Evolutionary conservation across 2,888 invertebrate species (phyloP).

Genomic region (Sesia bembeciformis): DNA sequence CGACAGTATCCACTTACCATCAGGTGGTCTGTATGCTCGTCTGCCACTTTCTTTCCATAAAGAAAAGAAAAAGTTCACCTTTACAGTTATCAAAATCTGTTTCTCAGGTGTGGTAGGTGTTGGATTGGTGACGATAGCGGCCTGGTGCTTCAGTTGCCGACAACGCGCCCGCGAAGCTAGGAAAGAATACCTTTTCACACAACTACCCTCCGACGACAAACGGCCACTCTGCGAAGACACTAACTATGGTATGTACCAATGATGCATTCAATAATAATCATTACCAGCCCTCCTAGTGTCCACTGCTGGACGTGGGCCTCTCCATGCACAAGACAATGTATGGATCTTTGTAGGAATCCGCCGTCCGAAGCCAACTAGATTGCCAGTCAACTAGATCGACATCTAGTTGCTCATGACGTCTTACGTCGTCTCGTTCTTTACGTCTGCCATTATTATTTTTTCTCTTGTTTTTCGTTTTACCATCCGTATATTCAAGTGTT

Average conservation of each 20-base stretch:
- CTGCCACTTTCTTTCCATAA: too few species aligned
- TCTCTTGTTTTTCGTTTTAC: too few species aligned
- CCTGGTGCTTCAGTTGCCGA: conserved; percentile 73
- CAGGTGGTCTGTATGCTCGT: too few species aligned
- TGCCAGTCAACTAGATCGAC: too few species aligned
- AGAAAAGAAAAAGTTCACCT: neutral
- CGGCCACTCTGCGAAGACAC: conserved; percentile 39
- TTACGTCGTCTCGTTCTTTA: too few species aligned
- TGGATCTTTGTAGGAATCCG: neutral
- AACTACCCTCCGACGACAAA: conserved; percentile 72
- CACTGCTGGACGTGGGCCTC: neutral
- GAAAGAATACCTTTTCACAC: conserved; percentile 73
- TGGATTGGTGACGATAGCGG: conserved; percentile 59
- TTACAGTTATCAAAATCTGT: neutral
- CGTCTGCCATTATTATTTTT: too few species aligned
- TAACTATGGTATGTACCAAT: conserved; percentile 23
- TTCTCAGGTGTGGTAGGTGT: conserved; percentile 72
- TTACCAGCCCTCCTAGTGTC: neutral
- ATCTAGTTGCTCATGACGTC: too few species aligned
- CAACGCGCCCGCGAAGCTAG: conserved; percentile 46
- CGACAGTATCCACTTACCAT: too few species aligned
- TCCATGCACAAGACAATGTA: neutral
- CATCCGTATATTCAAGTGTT: too few species aligned
- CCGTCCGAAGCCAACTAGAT: too few species aligned
- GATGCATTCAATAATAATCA: neutral